These are phyloP conservation scores for Periophthalmus magnuspinnatus DNA, from an alignment of 2,797 vertebrate genomes.

Conservation along the genomic window DNA sequence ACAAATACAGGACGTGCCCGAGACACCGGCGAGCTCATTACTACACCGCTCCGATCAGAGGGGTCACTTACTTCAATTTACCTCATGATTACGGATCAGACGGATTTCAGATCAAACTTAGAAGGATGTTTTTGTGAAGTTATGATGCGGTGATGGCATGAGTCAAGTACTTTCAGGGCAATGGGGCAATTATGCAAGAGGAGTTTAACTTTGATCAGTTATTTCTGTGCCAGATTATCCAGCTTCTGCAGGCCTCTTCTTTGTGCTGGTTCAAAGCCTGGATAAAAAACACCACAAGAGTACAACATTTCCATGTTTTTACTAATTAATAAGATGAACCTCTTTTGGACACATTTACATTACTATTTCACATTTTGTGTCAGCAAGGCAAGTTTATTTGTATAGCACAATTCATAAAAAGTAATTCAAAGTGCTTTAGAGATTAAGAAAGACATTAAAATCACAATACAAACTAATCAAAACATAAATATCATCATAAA, in stretches of 20 bases:
- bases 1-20: slow-evolving; percentile 29
- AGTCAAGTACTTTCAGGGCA: slow-evolving; percentile 4
- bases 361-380: too few relatives aligned
- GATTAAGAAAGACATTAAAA: too few relatives aligned
- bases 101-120: not conserved
- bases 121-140: not conserved
- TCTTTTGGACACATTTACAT: too few relatives aligned
- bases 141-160: not conserved
- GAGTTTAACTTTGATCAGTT: not conserved
- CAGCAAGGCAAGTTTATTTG: too few relatives aligned
- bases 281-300: not conserved
- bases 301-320: too few relatives aligned
- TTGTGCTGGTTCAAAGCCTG: not conserved
- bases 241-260: not conserved
- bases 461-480: too few relatives aligned
- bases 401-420: too few relatives aligned
- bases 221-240: not conserved
- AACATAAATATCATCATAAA: too few relatives aligned
- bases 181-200: not conserved
- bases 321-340: too few relatives aligned
- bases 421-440: too few relatives aligned
- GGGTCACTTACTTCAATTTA: slow-evolving; percentile 12
- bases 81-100: not conserved
- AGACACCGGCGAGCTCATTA: slow-evolving; percentile 17
- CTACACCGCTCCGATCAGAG: slow-evolving; percentile 2